These are phyloP conservation scores for Mythimna albipuncta DNA, from an alignment of 2,888 invertebrate species.

Conservation along the genomic window DNA sequence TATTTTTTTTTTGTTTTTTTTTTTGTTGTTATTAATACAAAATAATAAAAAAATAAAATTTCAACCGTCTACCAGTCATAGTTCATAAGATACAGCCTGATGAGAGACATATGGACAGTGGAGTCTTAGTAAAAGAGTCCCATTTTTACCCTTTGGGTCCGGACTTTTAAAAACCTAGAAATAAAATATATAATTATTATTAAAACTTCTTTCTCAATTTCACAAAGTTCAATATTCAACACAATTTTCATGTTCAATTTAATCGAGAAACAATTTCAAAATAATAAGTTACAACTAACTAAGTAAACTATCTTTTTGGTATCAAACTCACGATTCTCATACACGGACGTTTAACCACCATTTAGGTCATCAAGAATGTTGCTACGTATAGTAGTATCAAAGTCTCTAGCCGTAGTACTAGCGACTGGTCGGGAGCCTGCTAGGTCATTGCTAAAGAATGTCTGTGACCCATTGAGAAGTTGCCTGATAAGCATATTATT, in stretches of 20 bases:
- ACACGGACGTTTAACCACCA: slow-evolving; percentile 19
- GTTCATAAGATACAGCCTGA: too few species aligned
- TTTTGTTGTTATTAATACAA: too few species aligned
- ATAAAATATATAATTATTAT: too few species aligned
- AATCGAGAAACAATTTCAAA: slow-evolving; percentile 11
- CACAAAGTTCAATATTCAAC: neutral
- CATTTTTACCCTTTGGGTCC: too few species aligned
- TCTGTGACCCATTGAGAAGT: slow-evolving; percentile 44
- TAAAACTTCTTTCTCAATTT: too few species aligned
- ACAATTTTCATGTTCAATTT: neutral
- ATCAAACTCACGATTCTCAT: slow-evolving; percentile 23
- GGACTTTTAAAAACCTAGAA: too few species aligned
- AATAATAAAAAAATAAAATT: too few species aligned
- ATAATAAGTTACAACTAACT: slow-evolving; percentile 6
- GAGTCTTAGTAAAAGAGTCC: too few species aligned
- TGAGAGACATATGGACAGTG: too few species aligned
- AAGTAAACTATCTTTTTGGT: slow-evolving; percentile 3
- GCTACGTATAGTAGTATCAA: slow-evolving; percentile 24
- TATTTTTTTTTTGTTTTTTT: too few species aligned
- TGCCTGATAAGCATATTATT: slow-evolving; percentile 19
- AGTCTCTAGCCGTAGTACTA: slow-evolving; percentile 22
- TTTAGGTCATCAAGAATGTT: slow-evolving; percentile 48
- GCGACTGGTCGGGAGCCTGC: slow-evolving; percentile 17
- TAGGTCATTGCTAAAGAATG: slow-evolving; percentile 51
- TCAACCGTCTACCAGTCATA: too few species aligned